Conservation (phyloP, 2,888 invertebrate genomes). For the Sesia bembeciformis region DNA sequence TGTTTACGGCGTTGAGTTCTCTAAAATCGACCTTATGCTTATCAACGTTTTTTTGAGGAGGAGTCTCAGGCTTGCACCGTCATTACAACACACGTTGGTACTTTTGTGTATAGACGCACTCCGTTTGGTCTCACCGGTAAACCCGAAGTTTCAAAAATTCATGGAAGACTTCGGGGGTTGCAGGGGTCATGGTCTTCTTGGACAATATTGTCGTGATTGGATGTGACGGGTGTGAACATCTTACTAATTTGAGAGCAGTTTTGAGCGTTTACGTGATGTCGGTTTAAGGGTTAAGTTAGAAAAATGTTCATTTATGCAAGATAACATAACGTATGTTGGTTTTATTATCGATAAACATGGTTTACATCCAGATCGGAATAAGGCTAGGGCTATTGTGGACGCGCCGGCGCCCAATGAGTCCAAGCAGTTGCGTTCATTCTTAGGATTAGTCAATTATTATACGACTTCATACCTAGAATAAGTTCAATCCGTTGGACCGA, state of each 20-base stretch:
- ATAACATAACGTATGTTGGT: neutral
- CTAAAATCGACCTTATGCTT: no score
- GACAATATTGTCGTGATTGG: neutral
- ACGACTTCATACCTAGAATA: no score
- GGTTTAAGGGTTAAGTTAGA: neutral
- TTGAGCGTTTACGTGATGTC: neutral
- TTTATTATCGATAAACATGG: neutral
- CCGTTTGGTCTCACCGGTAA: neutral
- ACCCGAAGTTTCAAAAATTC: slow-evolving; percentile 1
- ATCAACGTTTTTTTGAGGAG: neutral
- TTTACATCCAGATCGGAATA: neutral
- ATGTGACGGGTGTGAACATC: neutral
- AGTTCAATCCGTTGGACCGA: no score
- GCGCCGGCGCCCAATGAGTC: neutral
- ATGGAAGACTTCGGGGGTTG: neutral
- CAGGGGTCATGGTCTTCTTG: neutral
- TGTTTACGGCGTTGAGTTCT: no score
- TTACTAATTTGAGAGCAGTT: neutral
- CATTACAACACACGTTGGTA: neutral
- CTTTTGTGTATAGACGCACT: neutral
- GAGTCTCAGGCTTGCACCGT: neutral
- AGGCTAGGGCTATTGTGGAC: neutral
- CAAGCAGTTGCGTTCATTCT: neutral
- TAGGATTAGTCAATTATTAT: no score
- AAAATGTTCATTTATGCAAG: neutral